These are phyloP conservation scores for Creontiades dilutus DNA, from an alignment of 2,888 invertebrate genomes.

Conservation along the genomic window DNA sequence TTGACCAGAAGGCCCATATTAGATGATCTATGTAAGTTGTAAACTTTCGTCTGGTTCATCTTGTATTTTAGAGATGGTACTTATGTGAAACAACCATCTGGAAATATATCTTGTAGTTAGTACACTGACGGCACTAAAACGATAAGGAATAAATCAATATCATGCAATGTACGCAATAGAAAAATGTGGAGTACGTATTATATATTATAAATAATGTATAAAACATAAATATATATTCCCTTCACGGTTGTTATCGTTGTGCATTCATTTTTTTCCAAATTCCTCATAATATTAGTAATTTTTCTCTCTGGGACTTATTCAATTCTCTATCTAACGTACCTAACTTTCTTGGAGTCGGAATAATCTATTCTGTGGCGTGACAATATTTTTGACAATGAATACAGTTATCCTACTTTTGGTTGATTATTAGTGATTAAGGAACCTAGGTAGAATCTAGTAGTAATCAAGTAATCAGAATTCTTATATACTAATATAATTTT, in stretches of 20 bases:
- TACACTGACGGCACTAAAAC: conserved; percentile 44
- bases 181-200: conserved; percentile 34
- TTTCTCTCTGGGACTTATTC: too few relatives aligned
- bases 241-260: conserved; percentile 54
- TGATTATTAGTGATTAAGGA: too few relatives aligned
- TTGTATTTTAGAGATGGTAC: background rate
- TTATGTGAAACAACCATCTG: background rate
- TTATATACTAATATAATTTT: too few relatives aligned
- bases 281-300: too few relatives aligned
- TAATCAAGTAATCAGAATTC: too few relatives aligned
- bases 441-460: too few relatives aligned
- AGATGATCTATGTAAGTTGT: background rate
- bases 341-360: too few relatives aligned
- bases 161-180: conserved; percentile 46
- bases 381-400: too few relatives aligned
- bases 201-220: conserved; percentile 56
- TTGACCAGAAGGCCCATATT: background rate
- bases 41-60: conserved; percentile 1
- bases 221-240: conserved; percentile 56
- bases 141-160: conserved; percentile 41
- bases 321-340: too few relatives aligned
- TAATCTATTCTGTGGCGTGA: too few relatives aligned
- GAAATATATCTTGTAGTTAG: background rate
- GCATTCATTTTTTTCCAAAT: background rate
- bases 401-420: too few relatives aligned